Percentiles rank a stretch among this genome's conserved stretches.
Conservation (phyloP, 2,888 invertebrate species). For the Leucophenga montana region DNA sequence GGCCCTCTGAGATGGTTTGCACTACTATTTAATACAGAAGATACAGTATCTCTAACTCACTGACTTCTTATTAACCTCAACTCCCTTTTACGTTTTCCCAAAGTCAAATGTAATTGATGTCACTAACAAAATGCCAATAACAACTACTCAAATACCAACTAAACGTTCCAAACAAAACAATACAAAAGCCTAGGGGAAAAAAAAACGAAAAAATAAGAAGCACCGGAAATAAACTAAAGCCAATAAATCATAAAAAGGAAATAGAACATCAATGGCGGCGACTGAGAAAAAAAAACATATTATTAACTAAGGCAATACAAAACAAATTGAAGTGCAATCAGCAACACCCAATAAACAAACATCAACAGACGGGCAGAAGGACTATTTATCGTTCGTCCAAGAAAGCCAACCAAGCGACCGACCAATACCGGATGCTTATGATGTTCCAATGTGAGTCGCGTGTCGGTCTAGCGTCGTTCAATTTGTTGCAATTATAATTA, state of each 20-base stretch:
- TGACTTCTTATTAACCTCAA: neutral
- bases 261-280: constrained; percentile 38
- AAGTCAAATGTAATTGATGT: constrained; percentile 8
- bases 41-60: neutral
- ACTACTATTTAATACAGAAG: too few relatives aligned
- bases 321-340: constrained; percentile 38
- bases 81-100: too few relatives aligned
- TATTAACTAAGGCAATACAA: constrained; percentile 35
- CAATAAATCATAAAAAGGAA: constrained; percentile 67
- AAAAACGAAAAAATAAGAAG: constrained; percentile 26
- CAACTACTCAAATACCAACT: constrained; percentile 45
- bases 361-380: constrained; percentile 13
- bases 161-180: constrained; percentile 40
- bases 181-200: constrained; percentile 18
- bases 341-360: constrained; percentile 43
- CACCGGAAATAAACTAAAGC: constrained; percentile 68
- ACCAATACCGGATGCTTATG: constrained; percentile 54
- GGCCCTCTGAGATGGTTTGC: too few relatives aligned
- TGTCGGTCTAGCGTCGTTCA: constrained; percentile 70
- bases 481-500: constrained; percentile 73
- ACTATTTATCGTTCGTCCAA: neutral
- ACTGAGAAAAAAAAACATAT: constrained; percentile 20
- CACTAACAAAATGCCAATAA: constrained; percentile 46
- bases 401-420: neutral
- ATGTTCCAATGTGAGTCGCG: constrained; percentile 69